Evolutionary conservation across 92 coral and sea anemone species (phyloP).

Genomic region (Porites rus): DNA sequence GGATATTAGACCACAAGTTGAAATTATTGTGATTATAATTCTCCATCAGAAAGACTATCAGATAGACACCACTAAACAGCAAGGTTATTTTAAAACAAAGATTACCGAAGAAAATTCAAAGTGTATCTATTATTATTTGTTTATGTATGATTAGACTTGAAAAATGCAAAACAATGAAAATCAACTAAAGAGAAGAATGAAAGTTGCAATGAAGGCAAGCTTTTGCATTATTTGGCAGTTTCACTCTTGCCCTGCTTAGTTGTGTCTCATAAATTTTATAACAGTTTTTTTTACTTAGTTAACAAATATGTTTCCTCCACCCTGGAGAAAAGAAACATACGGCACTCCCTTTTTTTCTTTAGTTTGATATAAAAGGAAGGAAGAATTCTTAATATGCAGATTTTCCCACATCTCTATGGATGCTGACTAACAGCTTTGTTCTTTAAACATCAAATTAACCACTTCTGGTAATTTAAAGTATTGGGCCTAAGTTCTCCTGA

Average conservation of each 20-base stretch:
- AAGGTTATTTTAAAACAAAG: neutral
- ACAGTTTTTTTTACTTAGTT: neutral
- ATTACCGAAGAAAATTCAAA: neutral
- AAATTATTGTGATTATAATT: neutral
- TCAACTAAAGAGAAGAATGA: neutral
- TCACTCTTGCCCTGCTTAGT: neutral
- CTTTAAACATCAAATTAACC: slow-evolving; percentile 8
- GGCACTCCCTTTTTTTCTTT: no score
- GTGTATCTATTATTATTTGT: neutral
- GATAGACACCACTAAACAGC: neutral
- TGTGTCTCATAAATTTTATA: no score
- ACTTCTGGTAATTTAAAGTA: neutral
- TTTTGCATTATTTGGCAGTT: no score
- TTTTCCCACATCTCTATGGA: no score
- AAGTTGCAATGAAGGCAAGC: neutral
- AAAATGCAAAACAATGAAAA: neutral
- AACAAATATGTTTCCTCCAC: neutral
- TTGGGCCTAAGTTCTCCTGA: neutral
- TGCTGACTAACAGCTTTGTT: neutral
- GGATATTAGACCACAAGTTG: neutral
- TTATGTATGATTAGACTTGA: neutral
- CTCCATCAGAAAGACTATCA: neutral
- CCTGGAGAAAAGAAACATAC: neutral
- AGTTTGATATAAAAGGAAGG: neutral
- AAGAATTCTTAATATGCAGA: neutral